phyloP scores from a whole-genome alignment of 2,113 vertebrate genomes.

The Indri indri region DNA sequence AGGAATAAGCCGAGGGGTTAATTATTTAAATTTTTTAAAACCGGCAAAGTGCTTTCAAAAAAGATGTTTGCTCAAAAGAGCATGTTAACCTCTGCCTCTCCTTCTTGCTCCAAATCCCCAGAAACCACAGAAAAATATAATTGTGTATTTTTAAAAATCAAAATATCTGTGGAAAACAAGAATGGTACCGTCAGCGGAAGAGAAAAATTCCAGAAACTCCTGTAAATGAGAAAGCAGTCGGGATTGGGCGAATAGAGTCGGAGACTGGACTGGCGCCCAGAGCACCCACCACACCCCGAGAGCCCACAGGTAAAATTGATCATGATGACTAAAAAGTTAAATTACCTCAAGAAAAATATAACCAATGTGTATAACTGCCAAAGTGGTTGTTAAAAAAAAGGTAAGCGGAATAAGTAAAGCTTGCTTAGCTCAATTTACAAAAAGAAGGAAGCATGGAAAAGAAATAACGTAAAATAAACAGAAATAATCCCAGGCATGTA shows the following conservation, averaged over 20 bases:
- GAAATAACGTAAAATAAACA: neutral
- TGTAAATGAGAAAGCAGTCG: neutral
- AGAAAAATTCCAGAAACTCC: neutral
- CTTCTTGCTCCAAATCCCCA: neutral
- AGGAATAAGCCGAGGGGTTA: neutral
- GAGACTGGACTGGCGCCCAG: neutral
- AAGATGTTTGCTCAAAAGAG: neutral
- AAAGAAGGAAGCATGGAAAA: neutral
- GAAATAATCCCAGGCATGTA: neutral
- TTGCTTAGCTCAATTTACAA: neutral
- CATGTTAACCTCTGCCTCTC: neutral
- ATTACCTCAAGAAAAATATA: neutral
- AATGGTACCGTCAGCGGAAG: no score
- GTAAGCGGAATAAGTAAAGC: neutral
- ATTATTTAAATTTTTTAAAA: neutral
- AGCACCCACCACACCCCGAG: fast-evolving
- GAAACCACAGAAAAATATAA: neutral
- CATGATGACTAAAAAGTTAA: neutral
- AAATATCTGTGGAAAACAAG: neutral
- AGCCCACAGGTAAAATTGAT: fast-evolving
- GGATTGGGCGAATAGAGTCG: no score
- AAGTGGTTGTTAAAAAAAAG: neutral
- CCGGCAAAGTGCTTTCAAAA: neutral
- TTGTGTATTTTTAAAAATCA: neutral
- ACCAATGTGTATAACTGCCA: neutral